phyloP scores from a whole-genome alignment of 1,140 invertebrate genomes.

The Pseudomyrmex pallidus region DNA sequence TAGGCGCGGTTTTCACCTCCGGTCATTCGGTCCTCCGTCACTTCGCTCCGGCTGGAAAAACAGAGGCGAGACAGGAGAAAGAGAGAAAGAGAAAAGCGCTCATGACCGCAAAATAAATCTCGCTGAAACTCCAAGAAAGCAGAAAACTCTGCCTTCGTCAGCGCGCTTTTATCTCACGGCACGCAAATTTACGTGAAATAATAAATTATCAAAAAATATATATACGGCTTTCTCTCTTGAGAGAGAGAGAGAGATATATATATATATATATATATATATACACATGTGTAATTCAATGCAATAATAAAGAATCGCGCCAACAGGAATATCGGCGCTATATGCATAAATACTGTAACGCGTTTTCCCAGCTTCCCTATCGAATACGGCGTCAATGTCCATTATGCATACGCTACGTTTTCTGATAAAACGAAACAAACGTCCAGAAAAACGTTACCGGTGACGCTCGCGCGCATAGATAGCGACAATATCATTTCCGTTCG shows the following conservation, averaged over 20 bases:
- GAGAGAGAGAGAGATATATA: too few relatives aligned
- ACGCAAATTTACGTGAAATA: slow-evolving; percentile 6
- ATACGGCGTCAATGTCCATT: slow-evolving; percentile 21
- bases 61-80: neutral
- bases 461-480: slow-evolving; percentile 27
- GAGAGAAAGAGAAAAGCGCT: too few relatives aligned
- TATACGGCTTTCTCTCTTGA: too few relatives aligned
- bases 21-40: slow-evolving; percentile 29
- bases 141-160: neutral
- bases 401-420: slow-evolving; percentile 30
- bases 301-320: neutral
- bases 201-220: slow-evolving; percentile 1
- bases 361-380: slow-evolving; percentile 11
- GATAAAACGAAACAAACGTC: slow-evolving; percentile 46
- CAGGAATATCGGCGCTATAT: slow-evolving; percentile 17
- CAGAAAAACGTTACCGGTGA: slow-evolving; percentile 42
- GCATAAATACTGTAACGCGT: neutral
- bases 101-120: slow-evolving; percentile 13
- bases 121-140: slow-evolving; percentile 1
- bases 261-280: too few relatives aligned
- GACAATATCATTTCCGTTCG: slow-evolving; percentile 51
- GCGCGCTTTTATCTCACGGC: neutral
- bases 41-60: slow-evolving; percentile 18
- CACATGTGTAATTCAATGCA: slow-evolving; percentile 5
- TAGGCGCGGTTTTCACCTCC: slow-evolving; percentile 35